phyloP scores from a whole-genome alignment of 2,888 invertebrate species.

The Eudasyphora cyanicolor region DNA sequence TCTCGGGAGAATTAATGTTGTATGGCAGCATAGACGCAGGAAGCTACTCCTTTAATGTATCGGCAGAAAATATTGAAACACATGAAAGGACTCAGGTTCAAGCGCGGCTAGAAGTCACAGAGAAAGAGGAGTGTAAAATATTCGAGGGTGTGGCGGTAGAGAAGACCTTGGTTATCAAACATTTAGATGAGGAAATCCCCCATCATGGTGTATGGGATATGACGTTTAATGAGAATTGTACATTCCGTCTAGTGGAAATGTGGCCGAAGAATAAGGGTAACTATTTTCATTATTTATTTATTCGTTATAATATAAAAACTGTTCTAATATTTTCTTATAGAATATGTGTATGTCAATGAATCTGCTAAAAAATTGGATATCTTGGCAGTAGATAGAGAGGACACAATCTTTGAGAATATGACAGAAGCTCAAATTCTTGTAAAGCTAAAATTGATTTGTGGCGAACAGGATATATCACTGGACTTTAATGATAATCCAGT shows the following conservation, averaged over 20 bases:
- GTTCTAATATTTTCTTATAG: slow-evolving; percentile 66
- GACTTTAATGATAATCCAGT: background rate
- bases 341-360: slow-evolving; percentile 68
- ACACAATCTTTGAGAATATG: slow-evolving; percentile 66
- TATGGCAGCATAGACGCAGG: slow-evolving; percentile 65
- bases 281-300: background rate
- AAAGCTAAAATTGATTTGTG: slow-evolving; percentile 67
- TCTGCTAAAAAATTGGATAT: slow-evolving; percentile 68
- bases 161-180: slow-evolving; percentile 67
- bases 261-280: slow-evolving; percentile 69
- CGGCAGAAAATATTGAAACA: slow-evolving; percentile 64
- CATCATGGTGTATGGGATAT: slow-evolving; percentile 67
- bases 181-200: slow-evolving; percentile 68
- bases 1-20: slow-evolving; percentile 67
- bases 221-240: slow-evolving; percentile 66
- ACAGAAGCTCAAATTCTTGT: slow-evolving; percentile 69
- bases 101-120: slow-evolving; percentile 65
- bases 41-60: slow-evolving; percentile 67
- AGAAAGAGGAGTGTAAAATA: slow-evolving; percentile 65
- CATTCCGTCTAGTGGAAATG: slow-evolving; percentile 65
- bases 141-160: slow-evolving; percentile 64
- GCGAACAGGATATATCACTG: background rate
- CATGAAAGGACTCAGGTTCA: slow-evolving; percentile 48
- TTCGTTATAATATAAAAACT: too few relatives aligned
- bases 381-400: slow-evolving; percentile 70